phyloP scores from a whole-genome alignment of 2,113 vertebrate genomes.

The Burhinus oedicnemus region DNA sequence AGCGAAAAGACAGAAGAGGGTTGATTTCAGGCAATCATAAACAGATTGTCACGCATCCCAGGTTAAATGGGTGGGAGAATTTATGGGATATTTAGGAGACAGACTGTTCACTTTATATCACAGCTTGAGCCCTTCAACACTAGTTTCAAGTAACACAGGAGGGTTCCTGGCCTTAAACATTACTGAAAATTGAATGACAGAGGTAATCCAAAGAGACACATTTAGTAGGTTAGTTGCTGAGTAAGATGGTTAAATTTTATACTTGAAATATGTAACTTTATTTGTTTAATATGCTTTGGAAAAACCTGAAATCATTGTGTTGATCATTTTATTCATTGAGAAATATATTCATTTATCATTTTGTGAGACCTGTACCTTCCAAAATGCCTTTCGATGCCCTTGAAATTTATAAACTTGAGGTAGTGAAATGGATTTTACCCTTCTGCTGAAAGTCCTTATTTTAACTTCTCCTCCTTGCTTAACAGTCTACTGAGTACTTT shows the following conservation, averaged over 20 bases:
- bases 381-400: neutral
- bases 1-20: neutral
- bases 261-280: neutral
- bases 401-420: neutral
- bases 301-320: neutral
- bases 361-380: neutral
- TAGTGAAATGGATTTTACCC: neutral
- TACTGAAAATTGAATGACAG: constrained; percentile 11
- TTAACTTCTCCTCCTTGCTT: neutral
- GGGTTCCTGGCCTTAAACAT: constrained; percentile 38
- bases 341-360: neutral
- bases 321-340: neutral
- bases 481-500: neutral
- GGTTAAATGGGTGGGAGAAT: constrained; percentile 46
- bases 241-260: neutral
- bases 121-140: constrained; percentile 40
- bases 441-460: neutral
- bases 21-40: constrained; percentile 67
- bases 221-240: neutral
- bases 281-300: neutral
- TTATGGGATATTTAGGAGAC: constrained; percentile 28
- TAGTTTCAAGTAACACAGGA: constrained; percentile 8
- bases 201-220: constrained; percentile 15
- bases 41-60: neutral
- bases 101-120: neutral